Percentiles rank a stretch among this genome's conserved stretches.
phyloP scores from a whole-genome alignment of 2,113 vertebrate species.

The Pluvialis apricaria region DNA sequence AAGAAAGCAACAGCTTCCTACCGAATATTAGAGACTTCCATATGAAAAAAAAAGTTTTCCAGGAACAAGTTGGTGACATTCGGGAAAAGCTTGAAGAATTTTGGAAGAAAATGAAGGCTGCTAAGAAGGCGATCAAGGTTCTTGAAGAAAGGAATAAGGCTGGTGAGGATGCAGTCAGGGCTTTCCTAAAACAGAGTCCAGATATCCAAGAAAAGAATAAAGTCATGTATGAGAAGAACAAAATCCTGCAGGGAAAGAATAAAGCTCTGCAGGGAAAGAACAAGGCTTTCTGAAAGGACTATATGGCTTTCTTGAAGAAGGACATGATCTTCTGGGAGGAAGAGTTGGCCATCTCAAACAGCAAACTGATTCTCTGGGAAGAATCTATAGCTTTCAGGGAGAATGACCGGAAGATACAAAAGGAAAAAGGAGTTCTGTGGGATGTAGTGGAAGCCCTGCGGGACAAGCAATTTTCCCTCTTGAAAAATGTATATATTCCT shows the following conservation, averaged over 20 bases:
- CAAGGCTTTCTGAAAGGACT: neutral
- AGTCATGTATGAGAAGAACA: neutral
- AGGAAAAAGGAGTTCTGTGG: neutral
- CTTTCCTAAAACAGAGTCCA: neutral
- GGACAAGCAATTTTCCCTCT: neutral
- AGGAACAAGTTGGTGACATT: neutral
- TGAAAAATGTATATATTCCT: neutral
- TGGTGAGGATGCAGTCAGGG: neutral
- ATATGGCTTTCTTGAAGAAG: neutral
- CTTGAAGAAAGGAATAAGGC: constrained; percentile 3
- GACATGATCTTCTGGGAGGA: constrained; percentile 5
- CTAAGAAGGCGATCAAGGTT: neutral
- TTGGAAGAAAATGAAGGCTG: neutral
- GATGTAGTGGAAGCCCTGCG: neutral
- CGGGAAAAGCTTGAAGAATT: neutral
- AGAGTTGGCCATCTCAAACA: neutral
- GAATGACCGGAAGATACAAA: neutral
- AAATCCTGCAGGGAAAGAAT: neutral
- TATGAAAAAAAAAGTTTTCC: neutral
- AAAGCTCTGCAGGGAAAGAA: neutral
- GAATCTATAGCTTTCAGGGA: neutral
- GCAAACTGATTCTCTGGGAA: neutral
- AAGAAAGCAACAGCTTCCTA: neutral
- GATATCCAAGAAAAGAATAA: neutral
- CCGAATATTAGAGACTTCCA: neutral